phyloP scores from a whole-genome alignment of 2,113 vertebrate species.

The Oreochromis tanganicae region DNA sequence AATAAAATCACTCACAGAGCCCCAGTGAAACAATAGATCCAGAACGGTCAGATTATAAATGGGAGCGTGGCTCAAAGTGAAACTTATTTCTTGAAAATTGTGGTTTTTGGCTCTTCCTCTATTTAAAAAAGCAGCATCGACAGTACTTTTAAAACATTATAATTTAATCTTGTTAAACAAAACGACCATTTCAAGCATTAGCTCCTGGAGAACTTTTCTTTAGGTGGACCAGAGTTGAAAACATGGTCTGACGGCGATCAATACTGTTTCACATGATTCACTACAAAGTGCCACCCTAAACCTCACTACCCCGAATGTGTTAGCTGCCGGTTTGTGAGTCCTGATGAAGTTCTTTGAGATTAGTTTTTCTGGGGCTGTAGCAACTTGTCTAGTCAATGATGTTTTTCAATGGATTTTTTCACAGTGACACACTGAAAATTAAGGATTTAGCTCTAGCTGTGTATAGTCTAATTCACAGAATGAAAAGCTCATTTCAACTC shows the following conservation, averaged over 20 bases:
- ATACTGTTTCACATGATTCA: background rate
- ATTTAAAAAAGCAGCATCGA: background rate
- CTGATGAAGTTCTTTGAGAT: background rate
- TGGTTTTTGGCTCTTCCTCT: background rate
- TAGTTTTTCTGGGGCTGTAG: background rate
- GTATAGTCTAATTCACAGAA: background rate
- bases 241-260: background rate
- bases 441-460: background rate
- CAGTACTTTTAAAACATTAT: background rate
- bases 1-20: conserved; percentile 30
- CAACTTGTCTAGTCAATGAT: background rate
- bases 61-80: background rate
- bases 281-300: background rate
- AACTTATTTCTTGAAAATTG: background rate
- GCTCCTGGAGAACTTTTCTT: background rate
- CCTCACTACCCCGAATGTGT: background rate
- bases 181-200: background rate
- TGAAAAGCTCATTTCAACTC: background rate
- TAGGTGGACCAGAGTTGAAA: background rate
- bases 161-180: background rate
- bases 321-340: background rate
- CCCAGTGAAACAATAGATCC: conserved; percentile 6
- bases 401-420: background rate
- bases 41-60: background rate
- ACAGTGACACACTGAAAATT: background rate